Evolutionary conservation across 1,140 invertebrate genomes (phyloP).

Genomic region (Bombus waltoni): DNA sequence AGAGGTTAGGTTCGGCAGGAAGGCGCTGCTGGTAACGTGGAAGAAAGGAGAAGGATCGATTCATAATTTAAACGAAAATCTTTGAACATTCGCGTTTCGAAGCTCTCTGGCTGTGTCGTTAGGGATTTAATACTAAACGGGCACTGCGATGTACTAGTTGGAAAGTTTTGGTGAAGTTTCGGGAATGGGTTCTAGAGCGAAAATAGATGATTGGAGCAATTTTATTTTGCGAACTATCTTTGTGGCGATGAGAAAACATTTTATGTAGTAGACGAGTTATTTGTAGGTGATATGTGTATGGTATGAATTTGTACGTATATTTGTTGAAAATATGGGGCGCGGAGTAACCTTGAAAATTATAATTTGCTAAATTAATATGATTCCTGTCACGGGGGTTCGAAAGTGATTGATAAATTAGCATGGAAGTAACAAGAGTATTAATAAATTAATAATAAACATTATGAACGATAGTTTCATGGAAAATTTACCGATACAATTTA

Average conservation of each 20-base stretch:
- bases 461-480: too few relatives aligned
- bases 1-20: neutral
- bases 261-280: neutral
- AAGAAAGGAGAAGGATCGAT: constrained; percentile 1
- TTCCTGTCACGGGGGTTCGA: neutral
- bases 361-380: neutral
- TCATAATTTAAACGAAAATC: constrained; percentile 67
- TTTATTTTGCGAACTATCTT: neutral
- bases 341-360: neutral
- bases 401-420: neutral
- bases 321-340: neutral
- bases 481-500: too few relatives aligned
- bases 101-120: constrained; percentile 30
- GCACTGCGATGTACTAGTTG: constrained; percentile 19
- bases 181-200: neutral
- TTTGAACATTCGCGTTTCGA: constrained; percentile 49
- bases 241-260: too few relatives aligned
- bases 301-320: neutral
- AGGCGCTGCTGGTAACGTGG: neutral
- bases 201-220: neutral
- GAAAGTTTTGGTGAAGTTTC: neutral
- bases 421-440: neutral
- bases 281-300: neutral
- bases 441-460: too few relatives aligned
- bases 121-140: constrained; percentile 51